Conservation (phyloP, 2,113 vertebrate genomes). For the Todiramphus chloris region DNA sequence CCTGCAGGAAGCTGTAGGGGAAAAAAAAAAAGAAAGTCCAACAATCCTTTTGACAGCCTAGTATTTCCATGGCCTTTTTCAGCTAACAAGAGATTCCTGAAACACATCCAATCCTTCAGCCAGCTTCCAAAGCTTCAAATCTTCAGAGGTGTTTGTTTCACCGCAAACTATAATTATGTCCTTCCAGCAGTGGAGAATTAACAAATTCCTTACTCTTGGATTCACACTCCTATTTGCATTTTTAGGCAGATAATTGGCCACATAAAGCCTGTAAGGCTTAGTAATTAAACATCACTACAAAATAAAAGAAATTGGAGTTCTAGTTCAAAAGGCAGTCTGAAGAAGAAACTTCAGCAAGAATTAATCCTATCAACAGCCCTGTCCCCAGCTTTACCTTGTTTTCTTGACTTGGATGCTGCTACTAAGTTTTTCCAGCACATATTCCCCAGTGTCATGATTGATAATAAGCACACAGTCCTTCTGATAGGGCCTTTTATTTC, state of each 20-base stretch:
- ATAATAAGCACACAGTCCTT: conserved; percentile 99
- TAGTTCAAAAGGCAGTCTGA: not conserved
- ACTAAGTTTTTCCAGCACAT: conserved; percentile 94
- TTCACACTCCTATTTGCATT: not conserved
- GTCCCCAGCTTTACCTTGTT: conserved; percentile 84
- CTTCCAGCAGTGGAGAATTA: not conserved
- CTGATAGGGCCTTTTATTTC: conserved; percentile 96
- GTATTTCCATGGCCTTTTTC: not conserved
- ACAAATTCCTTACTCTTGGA: not conserved
- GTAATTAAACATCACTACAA: not conserved
- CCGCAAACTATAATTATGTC: not conserved
- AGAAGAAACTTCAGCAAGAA: not conserved
- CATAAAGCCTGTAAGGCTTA: not conserved
- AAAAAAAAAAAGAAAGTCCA: not conserved
- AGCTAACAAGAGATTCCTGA: not conserved
- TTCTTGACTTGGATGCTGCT: conserved; percentile 99
- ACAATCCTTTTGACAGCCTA: not conserved
- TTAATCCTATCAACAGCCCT: not conserved
- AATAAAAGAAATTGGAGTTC: not conserved
- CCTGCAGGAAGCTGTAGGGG: not conserved
- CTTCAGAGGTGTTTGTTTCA: not conserved
- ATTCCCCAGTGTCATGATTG: conserved; percentile 97
- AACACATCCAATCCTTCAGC: not conserved
- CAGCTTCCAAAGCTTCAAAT: not conserved
- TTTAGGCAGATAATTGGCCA: not conserved